These are phyloP conservation scores for Emmelina monodactyla DNA, from an alignment of 2,888 invertebrate species.

Conservation along the genomic window DNA sequence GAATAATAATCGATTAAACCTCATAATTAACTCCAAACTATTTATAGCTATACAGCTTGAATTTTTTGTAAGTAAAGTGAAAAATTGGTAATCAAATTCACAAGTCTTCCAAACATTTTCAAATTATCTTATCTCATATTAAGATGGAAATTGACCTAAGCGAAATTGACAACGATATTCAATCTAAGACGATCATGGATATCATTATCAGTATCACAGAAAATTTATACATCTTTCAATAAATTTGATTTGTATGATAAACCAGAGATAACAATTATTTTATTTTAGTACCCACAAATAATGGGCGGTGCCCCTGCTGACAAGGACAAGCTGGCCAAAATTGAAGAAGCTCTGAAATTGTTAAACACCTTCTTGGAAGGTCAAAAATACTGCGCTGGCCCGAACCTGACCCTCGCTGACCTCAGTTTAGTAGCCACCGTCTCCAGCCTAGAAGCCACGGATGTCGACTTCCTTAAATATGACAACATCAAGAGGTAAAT, in stretches of 20 bases:
- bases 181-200: too few species aligned
- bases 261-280: neutral
- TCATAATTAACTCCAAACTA: too few species aligned
- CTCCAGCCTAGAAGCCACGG: conserved; percentile 69
- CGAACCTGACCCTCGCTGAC: conserved; percentile 77
- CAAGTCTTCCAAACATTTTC: too few species aligned
- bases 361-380: conserved; percentile 73
- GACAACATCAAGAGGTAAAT: conserved; percentile 61
- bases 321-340: conserved; percentile 65
- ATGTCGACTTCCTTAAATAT: conserved; percentile 68
- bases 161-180: too few species aligned
- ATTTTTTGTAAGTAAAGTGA: too few species aligned
- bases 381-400: conserved; percentile 71
- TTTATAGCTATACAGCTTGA: too few species aligned
- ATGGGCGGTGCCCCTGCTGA: conserved; percentile 64
- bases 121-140: too few species aligned
- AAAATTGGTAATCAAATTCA: too few species aligned
- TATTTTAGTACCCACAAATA: conserved; percentile 59
- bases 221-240: too few species aligned
- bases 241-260: neutral
- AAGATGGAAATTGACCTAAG: too few species aligned
- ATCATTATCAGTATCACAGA: too few species aligned
- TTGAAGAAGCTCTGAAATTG: conserved; percentile 69
- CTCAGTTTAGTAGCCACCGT: conserved; percentile 70
- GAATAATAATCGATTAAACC: too few species aligned